Evolutionary conservation across 1,140 invertebrate genomes (phyloP).

Genomic region (Orius insidiosus): DNA sequence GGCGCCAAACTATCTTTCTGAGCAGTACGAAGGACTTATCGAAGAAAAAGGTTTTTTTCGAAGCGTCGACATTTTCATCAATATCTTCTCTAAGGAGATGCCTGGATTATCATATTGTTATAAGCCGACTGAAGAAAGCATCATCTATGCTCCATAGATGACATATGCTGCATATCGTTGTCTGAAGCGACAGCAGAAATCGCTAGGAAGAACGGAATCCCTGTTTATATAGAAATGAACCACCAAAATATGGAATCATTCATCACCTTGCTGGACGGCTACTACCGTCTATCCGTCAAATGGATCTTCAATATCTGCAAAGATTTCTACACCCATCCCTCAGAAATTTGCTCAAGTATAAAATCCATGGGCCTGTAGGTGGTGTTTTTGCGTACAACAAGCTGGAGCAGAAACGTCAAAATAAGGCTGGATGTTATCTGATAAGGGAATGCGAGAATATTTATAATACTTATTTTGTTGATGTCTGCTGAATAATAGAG

Average conservation of each 20-base stretch:
- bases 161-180: constrained; percentile 59
- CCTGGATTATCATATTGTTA: constrained; percentile 44
- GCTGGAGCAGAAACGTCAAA: constrained; percentile 54
- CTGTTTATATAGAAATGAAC: constrained; percentile 52
- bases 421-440: constrained; percentile 58
- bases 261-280: constrained; percentile 68
- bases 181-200: constrained; percentile 55
- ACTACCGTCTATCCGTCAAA: constrained; percentile 69
- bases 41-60: constrained; percentile 39
- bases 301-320: constrained; percentile 81
- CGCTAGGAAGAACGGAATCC: constrained; percentile 56
- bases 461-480: constrained; percentile 61
- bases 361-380: constrained; percentile 76
- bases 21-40: constrained; percentile 51
- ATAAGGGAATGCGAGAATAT: constrained; percentile 59
- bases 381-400: constrained; percentile 68
- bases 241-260: constrained; percentile 50
- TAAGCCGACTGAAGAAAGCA: constrained; percentile 19
- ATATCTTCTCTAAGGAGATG: constrained; percentile 45
- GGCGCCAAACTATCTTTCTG: constrained; percentile 62
- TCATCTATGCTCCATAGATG: constrained; percentile 60
- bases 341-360: constrained; percentile 46
- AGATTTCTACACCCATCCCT: constrained; percentile 61
- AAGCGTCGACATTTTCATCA: constrained; percentile 41
- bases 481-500: constrained; percentile 52